These are phyloP conservation scores for Pteropus rufus DNA, from an alignment of 2,797 vertebrate species.

Conservation along the genomic window DNA sequence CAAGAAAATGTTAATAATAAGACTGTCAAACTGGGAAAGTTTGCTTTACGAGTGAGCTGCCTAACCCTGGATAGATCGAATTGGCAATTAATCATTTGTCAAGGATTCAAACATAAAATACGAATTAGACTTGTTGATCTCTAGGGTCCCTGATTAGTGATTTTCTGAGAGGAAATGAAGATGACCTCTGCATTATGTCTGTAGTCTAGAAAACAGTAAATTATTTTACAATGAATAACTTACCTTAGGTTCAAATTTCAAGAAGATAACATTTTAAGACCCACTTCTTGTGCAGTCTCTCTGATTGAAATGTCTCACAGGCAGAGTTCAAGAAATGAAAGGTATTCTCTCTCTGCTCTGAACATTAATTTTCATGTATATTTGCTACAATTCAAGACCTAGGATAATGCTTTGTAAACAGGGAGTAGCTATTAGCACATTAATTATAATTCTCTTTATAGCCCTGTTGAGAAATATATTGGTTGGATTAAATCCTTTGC, in stretches of 20 bases:
- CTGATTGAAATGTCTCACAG: constrained; percentile 14
- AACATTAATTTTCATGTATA: constrained; percentile 40
- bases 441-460: constrained; percentile 45
- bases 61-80: neutral
- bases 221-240: neutral
- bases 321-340: neutral
- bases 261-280: neutral
- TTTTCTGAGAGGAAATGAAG: neutral
- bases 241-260: neutral
- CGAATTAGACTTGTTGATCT: neutral
- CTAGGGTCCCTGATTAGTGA: neutral
- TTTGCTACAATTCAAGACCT: constrained; percentile 45
- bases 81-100: neutral
- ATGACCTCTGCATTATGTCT: neutral
- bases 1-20: neutral
- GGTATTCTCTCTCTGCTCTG: neutral
- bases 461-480: constrained; percentile 29
- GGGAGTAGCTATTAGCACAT: constrained; percentile 30
- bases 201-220: neutral
- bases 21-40: neutral
- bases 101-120: neutral
- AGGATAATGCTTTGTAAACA: constrained; percentile 33
- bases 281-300: neutral
- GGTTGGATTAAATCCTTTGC: constrained; percentile 37
- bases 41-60: neutral